A percentile compares a stretch with the other conserved stretches of the same genome.
Evolutionary conservation across 2,113 vertebrate species (phyloP).

Genomic region (Terrapene triunguis): DNA sequence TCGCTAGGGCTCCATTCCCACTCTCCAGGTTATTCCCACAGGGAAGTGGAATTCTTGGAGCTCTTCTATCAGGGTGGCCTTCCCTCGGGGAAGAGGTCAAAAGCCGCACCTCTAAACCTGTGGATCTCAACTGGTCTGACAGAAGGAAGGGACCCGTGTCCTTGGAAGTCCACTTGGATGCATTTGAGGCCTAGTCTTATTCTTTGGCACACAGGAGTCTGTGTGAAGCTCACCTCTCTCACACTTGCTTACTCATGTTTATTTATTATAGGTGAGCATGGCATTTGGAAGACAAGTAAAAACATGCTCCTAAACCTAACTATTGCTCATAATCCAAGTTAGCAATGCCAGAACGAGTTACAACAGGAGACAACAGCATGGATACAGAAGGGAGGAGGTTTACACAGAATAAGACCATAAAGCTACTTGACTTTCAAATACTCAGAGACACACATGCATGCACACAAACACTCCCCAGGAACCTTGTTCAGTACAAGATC

Average conservation of each 20-base stretch:
- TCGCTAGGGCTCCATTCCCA: background rate
- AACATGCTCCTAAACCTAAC: background rate
- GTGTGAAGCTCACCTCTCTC: background rate
- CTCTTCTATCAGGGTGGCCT: background rate
- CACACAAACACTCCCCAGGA: fast-evolving
- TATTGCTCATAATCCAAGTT: background rate
- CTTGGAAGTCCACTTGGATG: background rate
- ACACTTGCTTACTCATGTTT: background rate
- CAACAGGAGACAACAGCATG: background rate
- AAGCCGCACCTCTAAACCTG: background rate
- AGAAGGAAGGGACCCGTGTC: background rate
- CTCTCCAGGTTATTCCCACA: background rate
- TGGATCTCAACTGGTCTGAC: background rate
- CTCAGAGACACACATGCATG: background rate
- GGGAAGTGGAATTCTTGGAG: background rate
- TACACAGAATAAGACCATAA: fast-evolving
- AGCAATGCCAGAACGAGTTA: fast-evolving
- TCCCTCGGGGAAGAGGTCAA: background rate
- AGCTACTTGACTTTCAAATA: background rate
- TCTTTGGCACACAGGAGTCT: background rate
- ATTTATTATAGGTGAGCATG: background rate
- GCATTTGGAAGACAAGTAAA: background rate
- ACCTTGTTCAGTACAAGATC: background rate
- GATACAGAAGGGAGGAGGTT: background rate
- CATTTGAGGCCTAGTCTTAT: background rate